phyloP scores from a whole-genome alignment of 2,888 invertebrate species.

The Dynastes tityus region DNA sequence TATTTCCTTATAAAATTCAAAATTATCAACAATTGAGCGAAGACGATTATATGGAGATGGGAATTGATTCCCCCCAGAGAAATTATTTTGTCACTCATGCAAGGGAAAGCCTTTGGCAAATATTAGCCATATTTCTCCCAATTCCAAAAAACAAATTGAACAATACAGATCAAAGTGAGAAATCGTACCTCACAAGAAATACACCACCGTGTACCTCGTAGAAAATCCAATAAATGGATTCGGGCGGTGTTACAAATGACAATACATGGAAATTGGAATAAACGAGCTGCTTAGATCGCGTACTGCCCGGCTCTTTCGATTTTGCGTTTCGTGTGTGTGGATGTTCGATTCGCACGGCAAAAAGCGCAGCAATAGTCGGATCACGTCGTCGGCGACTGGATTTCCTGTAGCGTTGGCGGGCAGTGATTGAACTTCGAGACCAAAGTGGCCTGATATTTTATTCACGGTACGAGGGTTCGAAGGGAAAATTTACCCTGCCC shows the following conservation, averaged over 20 bases:
- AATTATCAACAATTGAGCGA: too few relatives aligned
- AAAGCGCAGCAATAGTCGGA: constrained; percentile 57
- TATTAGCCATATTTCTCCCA: too few relatives aligned
- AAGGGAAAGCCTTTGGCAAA: too few relatives aligned
- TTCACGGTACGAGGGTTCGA: constrained; percentile 63
- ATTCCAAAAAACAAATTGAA: too few relatives aligned
- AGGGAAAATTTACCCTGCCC: constrained; percentile 64
- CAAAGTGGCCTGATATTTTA: constrained; percentile 67
- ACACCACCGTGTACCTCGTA: too few relatives aligned
- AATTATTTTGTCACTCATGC: too few relatives aligned
- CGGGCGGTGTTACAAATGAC: constrained; percentile 35
- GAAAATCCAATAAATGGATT: constrained; percentile 26
- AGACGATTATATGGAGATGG: too few relatives aligned
- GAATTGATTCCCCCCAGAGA: too few relatives aligned
- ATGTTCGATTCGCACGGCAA: constrained; percentile 54
- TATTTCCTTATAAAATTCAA: too few relatives aligned
- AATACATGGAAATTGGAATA: constrained; percentile 43
- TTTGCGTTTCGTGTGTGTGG: constrained; percentile 22
- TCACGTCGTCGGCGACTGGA: constrained; percentile 60
- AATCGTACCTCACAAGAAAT: too few relatives aligned
- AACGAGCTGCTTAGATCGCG: constrained; percentile 31
- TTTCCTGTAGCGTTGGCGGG: constrained; percentile 59
- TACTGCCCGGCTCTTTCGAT: neutral
- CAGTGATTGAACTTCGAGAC: constrained; percentile 67
- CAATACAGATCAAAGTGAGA: too few relatives aligned